A percentile compares a stretch with the other conserved stretches of the same genome.
These are phyloP conservation scores for Kryptolebias ocellatus DNA, from an alignment of 2,797 vertebrate species.

Conservation along the genomic window DNA sequence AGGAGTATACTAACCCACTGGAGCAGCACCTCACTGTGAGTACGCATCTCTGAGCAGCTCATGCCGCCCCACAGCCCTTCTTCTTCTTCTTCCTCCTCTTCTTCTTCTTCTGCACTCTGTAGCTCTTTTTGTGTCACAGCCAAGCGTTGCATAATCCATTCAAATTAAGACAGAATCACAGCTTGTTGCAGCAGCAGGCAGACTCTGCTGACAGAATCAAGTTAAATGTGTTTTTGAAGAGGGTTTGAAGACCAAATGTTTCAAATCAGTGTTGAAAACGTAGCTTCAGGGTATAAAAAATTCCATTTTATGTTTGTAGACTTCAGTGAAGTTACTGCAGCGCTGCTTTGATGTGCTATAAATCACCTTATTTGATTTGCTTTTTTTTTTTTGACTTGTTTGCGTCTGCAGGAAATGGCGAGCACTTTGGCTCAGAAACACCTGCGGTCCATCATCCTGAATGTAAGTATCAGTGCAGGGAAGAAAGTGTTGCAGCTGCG, in stretches of 20 bases:
- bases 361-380: slow-evolving; percentile 24
- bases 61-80: slow-evolving; percentile 30
- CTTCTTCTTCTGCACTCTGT: slow-evolving; percentile 24
- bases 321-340: slow-evolving; percentile 10
- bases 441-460: slow-evolving; percentile 91
- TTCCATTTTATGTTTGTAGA: background rate
- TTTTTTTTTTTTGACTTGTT: slow-evolving; percentile 37
- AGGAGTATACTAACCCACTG: slow-evolving; percentile 91
- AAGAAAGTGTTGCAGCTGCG: slow-evolving; percentile 9
- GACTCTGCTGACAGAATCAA: slow-evolving; percentile 39
- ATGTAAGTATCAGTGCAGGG: slow-evolving; percentile 80
- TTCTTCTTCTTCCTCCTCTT: slow-evolving; percentile 30
- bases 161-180: slow-evolving; percentile 35
- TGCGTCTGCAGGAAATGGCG: slow-evolving; percentile 91
- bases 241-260: slow-evolving; percentile 9
- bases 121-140: slow-evolving; percentile 34
- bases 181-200: slow-evolving; percentile 58
- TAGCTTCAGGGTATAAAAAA: slow-evolving; percentile 18
- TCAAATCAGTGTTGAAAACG: slow-evolving; percentile 26
- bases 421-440: slow-evolving; percentile 97
- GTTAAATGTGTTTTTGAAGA: slow-evolving; percentile 23
- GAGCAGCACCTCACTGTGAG: slow-evolving; percentile 96
- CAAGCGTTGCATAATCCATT: slow-evolving; percentile 29
- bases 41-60: slow-evolving; percentile 74
- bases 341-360: slow-evolving; percentile 6